Evolutionary conservation across 35 echinoderm and acorn worm species (phyloP), one percentile per base, ranked within the genome.

Genomic region (Acanthaster planci): DNA sequence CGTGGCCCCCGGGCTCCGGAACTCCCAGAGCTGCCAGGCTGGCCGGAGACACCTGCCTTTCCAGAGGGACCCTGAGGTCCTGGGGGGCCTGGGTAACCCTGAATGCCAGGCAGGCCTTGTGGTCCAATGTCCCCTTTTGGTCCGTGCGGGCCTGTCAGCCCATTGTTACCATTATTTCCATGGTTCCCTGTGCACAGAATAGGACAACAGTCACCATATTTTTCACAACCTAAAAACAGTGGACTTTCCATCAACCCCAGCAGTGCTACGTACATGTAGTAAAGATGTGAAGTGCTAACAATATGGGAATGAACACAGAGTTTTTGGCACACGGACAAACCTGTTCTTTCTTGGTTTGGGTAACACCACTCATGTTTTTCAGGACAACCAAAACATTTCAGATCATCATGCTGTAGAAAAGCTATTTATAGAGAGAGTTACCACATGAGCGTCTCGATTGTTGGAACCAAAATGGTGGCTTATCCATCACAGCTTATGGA

Each of bases 161-260:
- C 92, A 44, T 89, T 92, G 51, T 60, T 86, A 14, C 93, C 93
- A 78, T 97, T 88, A 60, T 91, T 97, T 12, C 93, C 93, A 72
- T 96, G 85, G 79, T 83, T 92, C 26, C 93, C 93, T 80, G 86
- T 76, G 39, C 39, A 40, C 55, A 68, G 19, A 84, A 79, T 76
- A 42, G 79, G 42, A 84, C 26, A 79, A 35, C 77, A 79, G 26
- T 27, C 40, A 82, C 6, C n/a, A 21, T 4, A 23, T 30, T 2
- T 27, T 27, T 21, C 19, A 27, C 2, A 52, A 27, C 18, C 21
- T 26, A 4, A 6, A 14, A 27, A 35, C 26, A 18, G 32, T 29
- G 35, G 68, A 30, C 4, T 27, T 17, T 27, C n/a, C n/a, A n/a
- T n/a, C 26, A 78, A 50, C 9, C 22, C 38, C 47, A 52, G n/a